These are phyloP conservation scores for Drosophila ercepeae DNA, from an alignment of 1,140 invertebrate species.

Conservation along the genomic window DNA sequence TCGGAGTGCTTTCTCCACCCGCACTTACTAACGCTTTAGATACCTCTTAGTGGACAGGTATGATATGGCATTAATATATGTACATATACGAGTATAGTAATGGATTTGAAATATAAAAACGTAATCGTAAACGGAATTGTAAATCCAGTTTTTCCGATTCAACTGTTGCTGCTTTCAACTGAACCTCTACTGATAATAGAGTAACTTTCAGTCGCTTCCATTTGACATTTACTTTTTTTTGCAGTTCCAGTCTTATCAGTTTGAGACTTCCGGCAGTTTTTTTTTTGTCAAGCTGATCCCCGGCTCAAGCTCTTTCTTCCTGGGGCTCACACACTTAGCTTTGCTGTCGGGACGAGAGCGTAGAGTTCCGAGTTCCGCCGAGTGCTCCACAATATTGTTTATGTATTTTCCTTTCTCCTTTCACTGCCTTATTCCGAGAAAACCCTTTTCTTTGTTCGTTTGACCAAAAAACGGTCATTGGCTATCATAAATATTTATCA, in stretches of 20 bases:
- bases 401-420: slow-evolving; percentile 50
- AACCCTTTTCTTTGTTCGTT: slow-evolving; percentile 30
- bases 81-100: too few relatives aligned
- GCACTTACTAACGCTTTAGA: slow-evolving; percentile 7
- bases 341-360: slow-evolving; percentile 48
- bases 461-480: slow-evolving; percentile 27
- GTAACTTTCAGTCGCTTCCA: not conserved
- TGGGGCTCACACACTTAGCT: slow-evolving; percentile 10
- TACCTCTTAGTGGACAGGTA: not conserved
- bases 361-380: slow-evolving; percentile 1
- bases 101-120: too few relatives aligned
- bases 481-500: slow-evolving; percentile 77
- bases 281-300: slow-evolving; percentile 57
- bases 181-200: too few relatives aligned
- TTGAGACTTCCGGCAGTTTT: slow-evolving; percentile 67
- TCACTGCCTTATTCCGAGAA: not conserved
- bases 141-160: too few relatives aligned
- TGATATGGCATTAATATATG: too few relatives aligned
- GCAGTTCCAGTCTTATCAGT: slow-evolving; percentile 61
- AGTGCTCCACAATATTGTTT: slow-evolving; percentile 51
- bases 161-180: too few relatives aligned
- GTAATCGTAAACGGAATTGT: too few relatives aligned
- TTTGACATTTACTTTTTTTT: slow-evolving; percentile 9
- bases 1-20: not conserved
- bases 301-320: slow-evolving; percentile 30